These are phyloP conservation scores for Ophion slaviceki DNA, from an alignment of 2,888 invertebrate genomes.

Conservation along the genomic window DNA sequence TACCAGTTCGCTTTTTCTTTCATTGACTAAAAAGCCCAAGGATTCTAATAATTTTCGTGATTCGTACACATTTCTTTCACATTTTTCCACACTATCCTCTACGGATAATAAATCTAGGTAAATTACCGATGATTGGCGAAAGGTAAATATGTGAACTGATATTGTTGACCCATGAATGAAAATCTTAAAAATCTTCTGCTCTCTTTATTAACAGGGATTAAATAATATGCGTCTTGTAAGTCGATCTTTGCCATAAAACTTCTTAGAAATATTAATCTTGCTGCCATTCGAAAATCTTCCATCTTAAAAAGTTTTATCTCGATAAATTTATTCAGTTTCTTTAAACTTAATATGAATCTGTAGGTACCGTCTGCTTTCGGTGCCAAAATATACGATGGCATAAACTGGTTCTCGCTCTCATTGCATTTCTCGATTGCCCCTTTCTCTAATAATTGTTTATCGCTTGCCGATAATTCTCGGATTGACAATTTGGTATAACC, in stretches of 20 bases:
- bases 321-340: constrained; percentile 45
- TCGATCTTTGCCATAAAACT: constrained; percentile 48
- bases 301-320: not conserved
- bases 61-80: constrained; percentile 2
- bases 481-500: too few relatives aligned
- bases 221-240: constrained; percentile 62
- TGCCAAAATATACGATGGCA: too few relatives aligned
- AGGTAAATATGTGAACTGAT: too few relatives aligned
- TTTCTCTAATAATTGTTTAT: too few relatives aligned
- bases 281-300: constrained; percentile 36
- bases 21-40: constrained; percentile 42
- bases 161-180: too few relatives aligned
- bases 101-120: constrained; percentile 37
- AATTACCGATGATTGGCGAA: constrained; percentile 14
- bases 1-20: constrained; percentile 7
- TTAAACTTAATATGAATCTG: constrained; percentile 39
- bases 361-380: not conserved
- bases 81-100: constrained; percentile 1
- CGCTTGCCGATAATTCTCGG: too few relatives aligned
- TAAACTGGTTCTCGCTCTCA: too few relatives aligned
- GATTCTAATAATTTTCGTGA: constrained; percentile 11
- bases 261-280: constrained; percentile 5
- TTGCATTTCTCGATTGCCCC: too few relatives aligned
- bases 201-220: constrained; percentile 39
- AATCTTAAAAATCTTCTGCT: constrained; percentile 41